Evolutionary conservation across 2,113 vertebrate species (phyloP).

Genomic region (Connochaetes taurinus): DNA sequence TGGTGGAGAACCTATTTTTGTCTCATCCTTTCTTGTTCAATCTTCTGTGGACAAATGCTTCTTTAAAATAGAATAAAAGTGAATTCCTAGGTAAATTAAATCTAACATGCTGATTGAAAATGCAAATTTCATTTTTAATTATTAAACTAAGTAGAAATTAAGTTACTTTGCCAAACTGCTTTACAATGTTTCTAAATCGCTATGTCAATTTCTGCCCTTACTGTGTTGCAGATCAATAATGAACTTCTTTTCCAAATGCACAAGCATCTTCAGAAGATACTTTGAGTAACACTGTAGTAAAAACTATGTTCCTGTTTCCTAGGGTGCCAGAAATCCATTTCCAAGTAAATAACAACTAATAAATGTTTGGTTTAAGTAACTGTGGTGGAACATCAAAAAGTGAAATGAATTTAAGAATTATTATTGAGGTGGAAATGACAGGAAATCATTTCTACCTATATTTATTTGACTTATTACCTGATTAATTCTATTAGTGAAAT

Average conservation of each 20-base stretch:
- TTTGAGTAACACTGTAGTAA: background rate
- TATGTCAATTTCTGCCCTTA: background rate
- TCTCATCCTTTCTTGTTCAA: background rate
- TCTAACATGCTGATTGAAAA: background rate
- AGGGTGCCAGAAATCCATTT: background rate
- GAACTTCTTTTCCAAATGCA: background rate
- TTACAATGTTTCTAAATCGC: background rate
- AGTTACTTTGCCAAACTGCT: background rate
- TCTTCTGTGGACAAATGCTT: background rate
- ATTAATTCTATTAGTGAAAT: background rate
- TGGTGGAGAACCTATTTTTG: background rate
- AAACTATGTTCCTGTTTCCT: background rate
- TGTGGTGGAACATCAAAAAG: background rate
- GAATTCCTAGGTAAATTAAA: background rate
- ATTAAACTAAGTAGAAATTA: conserved; percentile 9
- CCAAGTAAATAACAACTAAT: background rate
- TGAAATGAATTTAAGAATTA: background rate
- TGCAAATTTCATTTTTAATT: background rate
- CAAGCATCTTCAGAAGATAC: background rate
- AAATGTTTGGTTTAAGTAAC: background rate
- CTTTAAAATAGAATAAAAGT: background rate
- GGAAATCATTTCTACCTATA: background rate
- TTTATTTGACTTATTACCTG: background rate
- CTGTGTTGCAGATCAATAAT: background rate
- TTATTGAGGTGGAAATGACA: background rate